These are phyloP conservation scores for Eciton burchellii DNA, from an alignment of 1,140 invertebrate genomes.

Conservation along the genomic window DNA sequence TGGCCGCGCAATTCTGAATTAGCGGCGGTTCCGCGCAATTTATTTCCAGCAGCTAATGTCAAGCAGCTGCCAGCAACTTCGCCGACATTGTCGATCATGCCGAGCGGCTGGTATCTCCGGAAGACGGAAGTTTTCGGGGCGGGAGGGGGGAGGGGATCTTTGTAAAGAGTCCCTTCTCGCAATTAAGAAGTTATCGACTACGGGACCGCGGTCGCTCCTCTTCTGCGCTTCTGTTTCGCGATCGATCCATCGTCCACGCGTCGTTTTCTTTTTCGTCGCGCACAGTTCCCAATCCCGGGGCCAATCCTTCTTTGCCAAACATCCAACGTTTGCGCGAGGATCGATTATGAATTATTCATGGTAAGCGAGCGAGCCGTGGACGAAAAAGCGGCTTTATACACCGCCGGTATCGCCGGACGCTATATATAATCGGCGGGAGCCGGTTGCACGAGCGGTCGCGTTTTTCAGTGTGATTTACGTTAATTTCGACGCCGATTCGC, in stretches of 20 bases:
- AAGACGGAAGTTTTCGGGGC: conserved; percentile 23
- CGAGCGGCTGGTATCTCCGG: conserved; percentile 45
- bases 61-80: conserved; percentile 52
- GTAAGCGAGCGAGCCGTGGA: conserved; percentile 42
- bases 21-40: conserved; percentile 31
- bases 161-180: conserved; percentile 44
- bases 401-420: conserved; percentile 60
- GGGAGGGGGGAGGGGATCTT: conserved; percentile 6
- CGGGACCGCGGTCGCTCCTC: conserved; percentile 36
- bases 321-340: conserved; percentile 58
- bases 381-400: conserved; percentile 71
- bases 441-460: conserved; percentile 51
- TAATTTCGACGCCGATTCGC: conserved; percentile 72
- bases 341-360: conserved; percentile 76
- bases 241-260: conserved; percentile 43
- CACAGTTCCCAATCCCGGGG: conserved; percentile 22
- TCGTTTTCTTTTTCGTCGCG: neutral
- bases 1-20: conserved; percentile 56
- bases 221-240: neutral
- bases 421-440: conserved; percentile 60
- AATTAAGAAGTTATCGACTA: conserved; percentile 71
- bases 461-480: conserved; percentile 72
- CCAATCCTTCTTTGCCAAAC: conserved; percentile 66
- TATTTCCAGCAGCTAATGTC: conserved; percentile 50
- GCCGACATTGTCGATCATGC: conserved; percentile 35